These are phyloP conservation scores for Empidonax traillii DNA, from an alignment of 2,113 vertebrate genomes.

Conservation along the genomic window DNA sequence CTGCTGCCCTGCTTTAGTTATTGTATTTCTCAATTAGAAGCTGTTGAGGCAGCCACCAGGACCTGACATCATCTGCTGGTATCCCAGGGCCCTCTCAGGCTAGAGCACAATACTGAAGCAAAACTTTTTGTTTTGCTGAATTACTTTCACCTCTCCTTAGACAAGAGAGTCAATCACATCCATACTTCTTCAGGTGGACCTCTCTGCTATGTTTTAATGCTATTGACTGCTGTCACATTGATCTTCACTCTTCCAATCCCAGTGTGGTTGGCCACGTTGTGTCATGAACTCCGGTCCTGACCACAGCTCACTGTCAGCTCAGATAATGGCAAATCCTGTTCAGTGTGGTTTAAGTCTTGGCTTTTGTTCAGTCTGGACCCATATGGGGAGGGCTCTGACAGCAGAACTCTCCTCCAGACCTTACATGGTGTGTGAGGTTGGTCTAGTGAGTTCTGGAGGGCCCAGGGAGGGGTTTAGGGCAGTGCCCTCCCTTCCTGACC, in stretches of 20 bases:
- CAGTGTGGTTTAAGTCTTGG: not conserved
- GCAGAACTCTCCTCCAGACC: not conserved
- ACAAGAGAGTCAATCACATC: not conserved
- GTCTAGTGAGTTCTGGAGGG: not conserved
- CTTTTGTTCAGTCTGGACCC: not conserved
- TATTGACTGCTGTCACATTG: not conserved
- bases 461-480: not conserved
- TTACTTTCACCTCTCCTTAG: not conserved
- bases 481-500: not conserved
- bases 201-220: not conserved
- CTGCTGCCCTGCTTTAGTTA: not conserved
- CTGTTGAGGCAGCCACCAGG: not conserved
- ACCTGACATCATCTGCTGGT: not conserved
- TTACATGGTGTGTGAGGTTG: not conserved
- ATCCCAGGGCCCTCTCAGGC: not conserved
- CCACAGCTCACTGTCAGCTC: accelerated
- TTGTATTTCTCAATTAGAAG: not conserved
- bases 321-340: not conserved
- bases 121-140: not conserved
- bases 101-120: not conserved
- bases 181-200: not conserved
- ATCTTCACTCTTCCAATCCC: not conserved
- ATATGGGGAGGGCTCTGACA: not conserved
- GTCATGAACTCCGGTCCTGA: not conserved
- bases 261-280: not conserved